Base-by-base conservation (phyloP, 1,140 invertebrate genomes). In the Cataglyphis hispanica region DNA sequence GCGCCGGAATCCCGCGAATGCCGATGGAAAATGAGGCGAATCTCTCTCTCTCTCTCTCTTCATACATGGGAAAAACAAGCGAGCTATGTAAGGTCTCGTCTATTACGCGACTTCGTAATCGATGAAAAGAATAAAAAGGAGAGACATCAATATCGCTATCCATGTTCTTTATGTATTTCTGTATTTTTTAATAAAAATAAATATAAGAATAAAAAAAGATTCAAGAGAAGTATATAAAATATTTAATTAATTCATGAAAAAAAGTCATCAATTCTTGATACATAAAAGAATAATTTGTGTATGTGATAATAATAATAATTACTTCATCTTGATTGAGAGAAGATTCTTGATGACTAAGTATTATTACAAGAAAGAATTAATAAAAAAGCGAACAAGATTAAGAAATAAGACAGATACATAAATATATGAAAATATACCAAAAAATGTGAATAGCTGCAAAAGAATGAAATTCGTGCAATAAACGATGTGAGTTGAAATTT, bases 1-100 rank as follows among this genome's bases (percentile, higher is more conserved):
- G 34, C 64, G 5, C 43, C 63, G 13, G 43, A 58, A 22, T 40
- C 31, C 16, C n/a, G 37, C 74, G 27, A 40, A 25, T n/a, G 46
- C n/a, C 60, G 61, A 53, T 10, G 63, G 50, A 83, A 83, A 83
- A 81, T 37, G 50, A 34, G 67, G n/a, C 66, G 37, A 72, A 72
- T 56, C 31, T 70, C 22, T 81, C 78, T 56, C 19, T 11, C 10
- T 80, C 63, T 70, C 31, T 81, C 78, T 56, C 19, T 13, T 16
- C 37, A n/a, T 81, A 74, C 10, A 22, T 60, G 78, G n/a, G 40
- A 83, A 74, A 83, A 25, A 81, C 34, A 56, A 81, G 64, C 25
- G 56, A 72, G 19, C 66, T 37, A 37, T 81, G 53, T 60, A 81
- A 72, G 37, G 34, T 60, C 66, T 46, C 53, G 22, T 43, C 66